Conservation (phyloP, 2,797 vertebrate genomes). For the Pseudochromis fuscus region DNA sequence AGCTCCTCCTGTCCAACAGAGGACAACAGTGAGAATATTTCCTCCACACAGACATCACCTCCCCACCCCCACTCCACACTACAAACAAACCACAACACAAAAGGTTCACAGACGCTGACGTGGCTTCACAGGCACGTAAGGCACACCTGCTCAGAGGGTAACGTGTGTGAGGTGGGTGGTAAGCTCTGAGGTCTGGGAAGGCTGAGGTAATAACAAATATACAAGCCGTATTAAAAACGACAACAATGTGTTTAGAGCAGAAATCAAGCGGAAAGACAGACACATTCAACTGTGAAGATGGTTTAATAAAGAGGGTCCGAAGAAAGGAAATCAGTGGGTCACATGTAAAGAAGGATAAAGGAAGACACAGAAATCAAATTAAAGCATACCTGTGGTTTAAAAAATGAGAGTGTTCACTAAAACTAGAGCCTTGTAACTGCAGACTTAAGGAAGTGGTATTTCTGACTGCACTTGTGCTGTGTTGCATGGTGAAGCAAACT, state of each 20-base stretch:
- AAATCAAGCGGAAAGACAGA: constrained; percentile 35
- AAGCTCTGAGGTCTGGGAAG: constrained; percentile 30
- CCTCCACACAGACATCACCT: constrained; percentile 13
- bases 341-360: constrained; percentile 17
- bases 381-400: constrained; percentile 77
- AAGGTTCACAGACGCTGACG: constrained; percentile 62
- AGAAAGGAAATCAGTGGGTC: constrained; percentile 24
- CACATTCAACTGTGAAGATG: constrained; percentile 13
- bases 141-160: constrained; percentile 64
- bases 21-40: constrained; percentile 57
- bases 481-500: constrained; percentile 27
- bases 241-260: constrained; percentile 23
- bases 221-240: constrained; percentile 2
- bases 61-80: constrained; percentile 35
- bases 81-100: constrained; percentile 77
- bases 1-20: constrained; percentile 90
- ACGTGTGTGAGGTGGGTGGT: constrained; percentile 34
- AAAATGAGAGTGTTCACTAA: constrained; percentile 50
- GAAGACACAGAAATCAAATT: constrained; percentile 42
- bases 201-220: constrained; percentile 28
- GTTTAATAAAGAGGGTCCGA: constrained; percentile 6
- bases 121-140: constrained; percentile 46
- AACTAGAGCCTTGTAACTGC: constrained; percentile 40
- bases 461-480: constrained; percentile 31
- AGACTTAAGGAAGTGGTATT: constrained; percentile 33